A percentile compares a stretch with the other conserved stretches of the same genome.
Conservation (phyloP, 1,140 invertebrate genomes). For the Maniola jurtina region DNA sequence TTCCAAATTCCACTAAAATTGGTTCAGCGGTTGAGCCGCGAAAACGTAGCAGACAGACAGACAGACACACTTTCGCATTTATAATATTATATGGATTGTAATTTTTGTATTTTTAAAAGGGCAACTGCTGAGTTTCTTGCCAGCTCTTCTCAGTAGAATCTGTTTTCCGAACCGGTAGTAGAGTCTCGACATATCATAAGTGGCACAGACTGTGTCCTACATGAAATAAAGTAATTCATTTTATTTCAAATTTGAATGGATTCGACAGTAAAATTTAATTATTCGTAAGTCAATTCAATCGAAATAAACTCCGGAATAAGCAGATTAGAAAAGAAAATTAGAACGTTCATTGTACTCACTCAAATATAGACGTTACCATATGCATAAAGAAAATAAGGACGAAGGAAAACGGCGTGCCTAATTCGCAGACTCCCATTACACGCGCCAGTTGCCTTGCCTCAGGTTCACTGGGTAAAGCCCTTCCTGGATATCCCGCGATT, state of each 20-base stretch:
- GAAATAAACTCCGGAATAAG: slow-evolving; percentile 14
- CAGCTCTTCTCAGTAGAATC: too few relatives aligned
- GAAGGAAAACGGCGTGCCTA: slow-evolving; percentile 41
- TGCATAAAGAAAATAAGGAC: slow-evolving; percentile 42
- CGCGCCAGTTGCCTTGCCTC: slow-evolving; percentile 63
- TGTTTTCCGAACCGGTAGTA: too few relatives aligned
- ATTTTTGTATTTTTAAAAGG: too few relatives aligned
- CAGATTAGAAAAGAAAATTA: slow-evolving; percentile 25
- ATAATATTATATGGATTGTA: too few relatives aligned
- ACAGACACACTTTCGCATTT: too few relatives aligned
- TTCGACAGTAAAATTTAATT: not conserved
- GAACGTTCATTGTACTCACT: slow-evolving; percentile 32
- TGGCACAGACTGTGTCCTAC: too few relatives aligned
- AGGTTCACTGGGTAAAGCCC: slow-evolving; percentile 58
- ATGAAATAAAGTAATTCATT: too few relatives aligned
- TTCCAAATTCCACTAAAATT: too few relatives aligned
- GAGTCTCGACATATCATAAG: too few relatives aligned
- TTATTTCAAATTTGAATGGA: not conserved
- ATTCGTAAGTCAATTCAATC: not conserved
- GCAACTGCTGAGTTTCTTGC: too few relatives aligned
- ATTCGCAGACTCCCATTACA: slow-evolving; percentile 67
- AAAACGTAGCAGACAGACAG: too few relatives aligned
- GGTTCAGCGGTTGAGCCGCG: too few relatives aligned
- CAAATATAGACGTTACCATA: slow-evolving; percentile 46
- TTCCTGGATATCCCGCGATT: slow-evolving; percentile 57